These are phyloP conservation scores for Lontra canadensis DNA, from an alignment of 2,113 vertebrate species.

Conservation along the genomic window DNA sequence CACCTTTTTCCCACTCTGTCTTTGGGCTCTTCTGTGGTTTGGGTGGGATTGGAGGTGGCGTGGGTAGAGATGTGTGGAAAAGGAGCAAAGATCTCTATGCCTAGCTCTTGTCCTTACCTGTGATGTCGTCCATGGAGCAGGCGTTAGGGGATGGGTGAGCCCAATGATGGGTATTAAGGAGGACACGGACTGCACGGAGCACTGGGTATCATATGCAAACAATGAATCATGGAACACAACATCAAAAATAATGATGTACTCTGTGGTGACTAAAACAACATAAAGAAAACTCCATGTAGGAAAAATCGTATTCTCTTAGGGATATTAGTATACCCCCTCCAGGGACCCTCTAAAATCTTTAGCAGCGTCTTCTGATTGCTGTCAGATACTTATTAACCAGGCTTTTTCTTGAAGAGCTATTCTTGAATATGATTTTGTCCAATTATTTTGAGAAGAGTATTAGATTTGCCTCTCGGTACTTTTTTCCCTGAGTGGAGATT, in stretches of 20 bases:
- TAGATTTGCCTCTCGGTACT: slow-evolving; percentile 2
- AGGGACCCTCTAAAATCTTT: slow-evolving; percentile 15
- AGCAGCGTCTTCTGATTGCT: background rate
- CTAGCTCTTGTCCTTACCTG: background rate
- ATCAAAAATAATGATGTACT: no score
- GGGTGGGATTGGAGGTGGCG: background rate
- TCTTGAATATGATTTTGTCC: slow-evolving; percentile 30
- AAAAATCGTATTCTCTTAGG: slow-evolving; percentile 39
- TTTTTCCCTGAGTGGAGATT: slow-evolving; percentile 40
- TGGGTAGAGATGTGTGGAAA: background rate
- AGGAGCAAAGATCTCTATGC: background rate
- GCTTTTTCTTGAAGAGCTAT: slow-evolving; percentile 44
- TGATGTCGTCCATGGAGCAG: background rate
- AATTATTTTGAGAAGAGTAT: slow-evolving; percentile 66
- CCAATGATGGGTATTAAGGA: no score
- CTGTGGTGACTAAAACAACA: no score
- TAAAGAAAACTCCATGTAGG: background rate
- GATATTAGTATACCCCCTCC: slow-evolving; percentile 22
- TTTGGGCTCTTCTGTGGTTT: background rate
- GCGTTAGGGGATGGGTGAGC: background rate
- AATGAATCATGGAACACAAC: no score
- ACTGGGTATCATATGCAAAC: no score
- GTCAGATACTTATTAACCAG: slow-evolving; percentile 53
- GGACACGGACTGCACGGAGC: no score
- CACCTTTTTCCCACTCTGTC: background rate